Conservation (phyloP, 1,140 invertebrate genomes). For the Eriocheir sinensis region DNA sequence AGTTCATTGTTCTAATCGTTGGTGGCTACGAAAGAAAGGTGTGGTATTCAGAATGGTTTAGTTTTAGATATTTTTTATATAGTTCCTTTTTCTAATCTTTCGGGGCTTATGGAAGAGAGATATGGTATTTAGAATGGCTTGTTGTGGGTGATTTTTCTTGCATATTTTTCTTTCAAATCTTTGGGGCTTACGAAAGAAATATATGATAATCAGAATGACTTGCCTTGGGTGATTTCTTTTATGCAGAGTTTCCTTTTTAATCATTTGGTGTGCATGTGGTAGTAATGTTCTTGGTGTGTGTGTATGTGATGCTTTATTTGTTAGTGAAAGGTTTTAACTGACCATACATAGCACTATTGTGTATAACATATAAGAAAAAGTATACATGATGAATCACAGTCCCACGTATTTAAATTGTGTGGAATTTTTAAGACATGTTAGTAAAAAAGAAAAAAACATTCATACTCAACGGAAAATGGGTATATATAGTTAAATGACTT, state of each 20-base stretch:
- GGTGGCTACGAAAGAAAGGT: background rate
- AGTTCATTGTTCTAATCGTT: background rate
- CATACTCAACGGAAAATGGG: background rate
- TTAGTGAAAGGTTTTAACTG: conserved; percentile 2
- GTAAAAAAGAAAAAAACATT: background rate
- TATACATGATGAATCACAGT: background rate
- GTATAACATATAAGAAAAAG: background rate
- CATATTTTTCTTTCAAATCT: too few relatives aligned
- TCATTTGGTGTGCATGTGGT: background rate
- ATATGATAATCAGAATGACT: background rate
- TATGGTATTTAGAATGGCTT: background rate
- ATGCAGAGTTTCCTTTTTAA: background rate
- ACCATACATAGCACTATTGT: background rate
- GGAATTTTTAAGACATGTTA: background rate
- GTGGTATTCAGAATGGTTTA: background rate
- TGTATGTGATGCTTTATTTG: conserved; percentile 21
- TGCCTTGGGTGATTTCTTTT: background rate
- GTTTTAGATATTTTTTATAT: too few relatives aligned
- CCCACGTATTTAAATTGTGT: background rate
- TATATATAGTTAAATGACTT: background rate
- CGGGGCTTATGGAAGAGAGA: too few relatives aligned
- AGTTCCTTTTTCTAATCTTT: too few relatives aligned
- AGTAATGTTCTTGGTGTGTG: background rate
- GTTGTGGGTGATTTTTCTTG: background rate
- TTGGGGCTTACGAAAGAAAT: too few relatives aligned